phyloP scores from a whole-genome alignment of 2,797 vertebrate species.

The Eptatretus atami region DNA sequence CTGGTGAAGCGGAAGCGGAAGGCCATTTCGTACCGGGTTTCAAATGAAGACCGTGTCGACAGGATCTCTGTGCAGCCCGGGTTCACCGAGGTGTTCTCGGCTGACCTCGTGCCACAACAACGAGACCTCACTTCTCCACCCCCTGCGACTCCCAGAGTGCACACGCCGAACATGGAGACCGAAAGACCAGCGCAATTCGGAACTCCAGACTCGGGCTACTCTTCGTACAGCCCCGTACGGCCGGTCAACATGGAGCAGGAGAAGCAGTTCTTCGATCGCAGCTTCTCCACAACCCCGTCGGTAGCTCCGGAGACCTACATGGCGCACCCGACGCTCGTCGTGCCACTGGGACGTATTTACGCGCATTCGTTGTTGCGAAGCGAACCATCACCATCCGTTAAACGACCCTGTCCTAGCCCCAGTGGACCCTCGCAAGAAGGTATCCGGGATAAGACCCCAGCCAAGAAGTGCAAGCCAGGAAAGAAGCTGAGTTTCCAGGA shows the following conservation, averaged over 20 bases:
- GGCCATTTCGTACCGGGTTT: slow-evolving; percentile 13
- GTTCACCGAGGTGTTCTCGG: not conserved
- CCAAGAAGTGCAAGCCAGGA: slow-evolving; percentile 12
- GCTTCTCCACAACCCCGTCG: not conserved
- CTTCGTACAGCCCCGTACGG: not conserved
- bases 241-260: not conserved
- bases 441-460: slow-evolving; percentile 10
- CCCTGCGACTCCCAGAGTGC: not conserved
- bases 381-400: slow-evolving; percentile 11
- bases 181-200: too few relatives aligned
- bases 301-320: too few relatives aligned
- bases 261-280: not conserved
- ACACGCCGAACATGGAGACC: too few relatives aligned
- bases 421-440: slow-evolving; percentile 11
- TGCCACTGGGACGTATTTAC: too few relatives aligned
- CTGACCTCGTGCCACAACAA: not conserved
- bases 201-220: not conserved
- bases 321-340: too few relatives aligned
- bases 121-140: not conserved
- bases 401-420: slow-evolving; percentile 20
- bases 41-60: slow-evolving; percentile 7
- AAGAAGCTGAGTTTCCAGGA: slow-evolving; percentile 10
- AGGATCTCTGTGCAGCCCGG: not conserved
- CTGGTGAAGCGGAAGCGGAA: slow-evolving; percentile 15
- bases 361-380: too few relatives aligned